Base-by-base conservation (phyloP, 2,888 invertebrate species). In the Tridacna crocea region DNA sequence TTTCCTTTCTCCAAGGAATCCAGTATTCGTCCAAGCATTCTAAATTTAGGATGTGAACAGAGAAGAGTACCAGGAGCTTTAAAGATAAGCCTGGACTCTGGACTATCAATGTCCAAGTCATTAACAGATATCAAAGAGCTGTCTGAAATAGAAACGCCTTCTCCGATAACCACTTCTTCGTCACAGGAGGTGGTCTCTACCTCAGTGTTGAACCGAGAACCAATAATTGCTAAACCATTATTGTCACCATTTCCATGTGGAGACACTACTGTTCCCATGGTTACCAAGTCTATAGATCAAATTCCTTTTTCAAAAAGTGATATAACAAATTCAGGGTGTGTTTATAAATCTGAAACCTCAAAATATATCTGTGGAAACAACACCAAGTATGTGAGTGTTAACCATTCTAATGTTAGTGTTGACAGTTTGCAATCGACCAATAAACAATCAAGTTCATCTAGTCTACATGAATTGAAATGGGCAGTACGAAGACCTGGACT, bases 191-290 rank as follows among this genome's bases (percentile, higher is more conserved):
- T 51, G 70, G 70, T 51, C 15, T 24, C 70, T 70, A 70, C 70
- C 70, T 70, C 70, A 51, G 22, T 22, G 26, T 24, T 24, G 22
- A n/a, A 70, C 70, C n/a, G 24, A 70, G 26, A 51, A 36, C 55
- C 70, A 70, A 70, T 51, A 26, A 51, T 70, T 51, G 70, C 22
- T 12, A 47, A 68, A 46, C 61, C 68, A 26, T 75, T 85, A 63
- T 76, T 80, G 48, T 82, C 85, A 8, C 79, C 82, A 63, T 86
- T 86, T 61, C 86, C 86, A 22, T 83, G 83, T 72, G 86, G 86
- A 10, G 86, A 83, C 68, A 74, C 83, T 27, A 86, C 85, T n/a
- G 65, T 85, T 61, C 73, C 70, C 70, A 47, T 70, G 17, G 51
- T 70, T 26, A 70, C 70, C n/a, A 36, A 68, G 68, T 68, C 68